Evolutionary conservation across 2,797 vertebrate genomes (phyloP), one percentile per base, ranked within the genome.

Genomic region (Hephaestus fuliginosus): DNA sequence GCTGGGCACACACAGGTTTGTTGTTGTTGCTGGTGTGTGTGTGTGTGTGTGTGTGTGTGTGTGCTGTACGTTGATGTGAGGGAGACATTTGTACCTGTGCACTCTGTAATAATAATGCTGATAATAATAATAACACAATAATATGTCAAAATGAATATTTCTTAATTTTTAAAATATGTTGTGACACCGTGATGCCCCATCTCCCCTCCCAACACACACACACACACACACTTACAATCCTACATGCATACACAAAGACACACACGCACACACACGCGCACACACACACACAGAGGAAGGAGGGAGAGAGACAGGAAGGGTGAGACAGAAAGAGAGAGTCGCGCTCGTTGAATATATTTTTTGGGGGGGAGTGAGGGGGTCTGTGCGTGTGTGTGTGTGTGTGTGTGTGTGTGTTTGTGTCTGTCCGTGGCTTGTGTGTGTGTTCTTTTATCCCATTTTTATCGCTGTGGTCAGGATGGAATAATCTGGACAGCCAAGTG

Each of bases 401-500:
- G 53, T 9, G 9, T 10, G 9, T 36, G 33, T 18, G n/a, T 17
- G 52, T 33, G 57, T 17, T 0, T 15, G 25, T 15, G 53, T 25
- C 25, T 25, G 25, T 33, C 30, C 30, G 30, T 3, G 30, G 30
- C 20, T 57, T 13, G 41, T 14, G 55, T 14, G 36, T 46, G 30
- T 18, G 12, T 63, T 77, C 9, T 76, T 62, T 73, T 74, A 71
- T 76, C 81, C 5, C 67, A 61, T 62, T 72, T 39, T 69, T 39
- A 75, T 74, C 69, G 33, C 61, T 64, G 51, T 74, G 76, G 80
- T 82, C 83, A 72, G 53, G 68, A 25, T 81, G 22, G 80, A 89
- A 84, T 78, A 65, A 87, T 81, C 44, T 53, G 53, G 39, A 70
- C 70, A 81, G 61, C 78, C 22, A 53, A 73, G 51, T 76, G 48